Conservation (phyloP, 2,113 vertebrate species). For the Strigops habroptila region DNA sequence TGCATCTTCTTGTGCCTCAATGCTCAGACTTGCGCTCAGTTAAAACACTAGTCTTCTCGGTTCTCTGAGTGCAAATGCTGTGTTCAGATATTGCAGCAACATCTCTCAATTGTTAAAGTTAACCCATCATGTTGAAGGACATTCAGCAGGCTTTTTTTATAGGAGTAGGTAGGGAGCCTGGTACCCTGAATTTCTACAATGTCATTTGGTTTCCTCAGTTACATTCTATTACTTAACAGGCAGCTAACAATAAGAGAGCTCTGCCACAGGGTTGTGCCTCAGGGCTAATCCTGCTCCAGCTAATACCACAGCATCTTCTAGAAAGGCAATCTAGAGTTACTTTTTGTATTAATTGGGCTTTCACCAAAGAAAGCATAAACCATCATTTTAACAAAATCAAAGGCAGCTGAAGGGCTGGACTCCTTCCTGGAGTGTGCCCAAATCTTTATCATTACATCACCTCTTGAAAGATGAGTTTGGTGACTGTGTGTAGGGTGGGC, state of each 20-base stretch:
- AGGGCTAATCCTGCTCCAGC: not conserved
- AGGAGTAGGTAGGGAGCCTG: not conserved
- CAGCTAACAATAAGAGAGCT: not conserved
- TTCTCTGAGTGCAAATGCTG: not conserved
- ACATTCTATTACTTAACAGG: not conserved
- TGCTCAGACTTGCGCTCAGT: not conserved
- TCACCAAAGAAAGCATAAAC: not conserved
- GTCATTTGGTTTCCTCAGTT: not conserved
- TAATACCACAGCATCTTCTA: not conserved
- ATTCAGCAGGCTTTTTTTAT: not conserved
- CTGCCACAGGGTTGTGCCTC: not conserved
- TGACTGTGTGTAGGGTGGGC: not conserved
- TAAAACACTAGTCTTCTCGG: not conserved
- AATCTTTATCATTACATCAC: not conserved
- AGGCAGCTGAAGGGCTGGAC: not conserved
- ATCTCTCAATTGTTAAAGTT: not conserved
- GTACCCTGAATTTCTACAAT: not conserved
- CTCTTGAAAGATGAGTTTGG: not conserved
- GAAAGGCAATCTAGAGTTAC: not conserved
- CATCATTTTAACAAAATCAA: not conserved
- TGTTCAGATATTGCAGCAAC: not conserved
- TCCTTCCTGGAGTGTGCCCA: not conserved
- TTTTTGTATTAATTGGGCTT: not conserved
- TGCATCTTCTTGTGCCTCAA: not conserved
- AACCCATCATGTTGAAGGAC: accelerated